Base-by-base conservation (phyloP, 2,888 invertebrate genomes). In the Parthenolecanium corni region DNA sequence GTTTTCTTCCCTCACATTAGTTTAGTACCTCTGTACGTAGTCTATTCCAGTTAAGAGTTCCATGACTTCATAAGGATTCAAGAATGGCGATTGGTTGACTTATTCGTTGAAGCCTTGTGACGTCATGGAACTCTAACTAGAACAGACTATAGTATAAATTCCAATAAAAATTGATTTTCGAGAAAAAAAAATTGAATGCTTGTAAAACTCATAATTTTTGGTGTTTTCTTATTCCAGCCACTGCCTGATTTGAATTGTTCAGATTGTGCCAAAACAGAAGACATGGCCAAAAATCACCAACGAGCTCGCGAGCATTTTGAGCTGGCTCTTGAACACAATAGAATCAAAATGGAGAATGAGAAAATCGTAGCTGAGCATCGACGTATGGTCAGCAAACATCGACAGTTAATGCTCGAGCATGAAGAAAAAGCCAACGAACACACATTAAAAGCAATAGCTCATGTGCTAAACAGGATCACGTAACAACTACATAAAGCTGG, bases 261-360 rank as follows among this genome's bases (percentile, higher is more conserved):
- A 31, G 40, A 51, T 24, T 61, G 40, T 18, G 36, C 18, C 20
- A 61, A 51, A 23, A 23, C 21, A 3, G 61, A 51, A 14, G 61
- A 61, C 23, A 6, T 36, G 18, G n/a, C 46, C 2, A 36, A 46
- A 18, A 24, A 44, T 18, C 23, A 51, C 14, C 61, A 51, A 38
- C 49, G 49, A 51, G 47, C 47, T 51, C 51, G 61, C n/a, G 47
- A 51, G 40, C 61, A 61, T 51, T n/a, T 61, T 16, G 61, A 61
- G 23, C 38, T 49, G 31, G 61, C 61, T 5, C 21, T 40, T 4
- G 61, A 61, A 51, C 61, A 61, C 16, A 38, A 20, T 38, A 16
- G 49, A 24, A 61, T 49, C 14, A 61, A 61, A 51, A 18, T 23
- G 2, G 61, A 61, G 38, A 61, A 61, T 31, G 38, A 49, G 2